Evolutionary conservation across 2,797 vertebrate genomes (phyloP).

Genomic region (Acipenser oxyrinchus): DNA sequence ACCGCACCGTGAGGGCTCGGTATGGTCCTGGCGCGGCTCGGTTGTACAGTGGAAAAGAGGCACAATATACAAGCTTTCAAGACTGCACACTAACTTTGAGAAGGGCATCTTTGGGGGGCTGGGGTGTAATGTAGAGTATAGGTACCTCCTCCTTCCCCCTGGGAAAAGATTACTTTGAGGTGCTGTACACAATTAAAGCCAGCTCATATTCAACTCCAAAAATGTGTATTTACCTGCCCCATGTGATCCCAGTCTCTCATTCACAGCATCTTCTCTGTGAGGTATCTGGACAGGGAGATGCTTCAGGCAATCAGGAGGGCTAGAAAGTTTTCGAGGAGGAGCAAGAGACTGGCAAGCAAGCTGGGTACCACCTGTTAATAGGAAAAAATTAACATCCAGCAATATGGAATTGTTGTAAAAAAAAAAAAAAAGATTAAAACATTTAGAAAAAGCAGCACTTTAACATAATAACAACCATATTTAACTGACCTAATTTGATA

Average conservation of each 20-base stretch:
- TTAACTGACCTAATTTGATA: too few relatives aligned
- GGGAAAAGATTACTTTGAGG: too few relatives aligned
- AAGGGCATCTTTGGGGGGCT: too few relatives aligned
- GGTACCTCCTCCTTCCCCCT: too few relatives aligned
- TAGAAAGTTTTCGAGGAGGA: constrained; percentile 60
- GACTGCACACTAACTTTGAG: too few relatives aligned
- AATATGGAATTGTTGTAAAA: too few relatives aligned
- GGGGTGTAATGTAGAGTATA: too few relatives aligned
- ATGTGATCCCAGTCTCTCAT: constrained; percentile 49
- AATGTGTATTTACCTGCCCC: constrained; percentile 53
- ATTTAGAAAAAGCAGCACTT: background rate
- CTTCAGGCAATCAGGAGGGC: constrained; percentile 47
- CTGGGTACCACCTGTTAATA: constrained; percentile 53
- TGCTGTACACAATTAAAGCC: background rate
- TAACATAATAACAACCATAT: too few relatives aligned
- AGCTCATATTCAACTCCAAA: background rate
- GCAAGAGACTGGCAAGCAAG: constrained; percentile 48
- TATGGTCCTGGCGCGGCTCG: too few relatives aligned
- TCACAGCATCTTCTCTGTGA: constrained; percentile 35
- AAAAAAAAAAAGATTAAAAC: background rate
- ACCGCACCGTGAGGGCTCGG: too few relatives aligned
- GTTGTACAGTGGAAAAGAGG: too few relatives aligned
- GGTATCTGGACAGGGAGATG: constrained; percentile 63
- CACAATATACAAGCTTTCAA: too few relatives aligned
- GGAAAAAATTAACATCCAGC: background rate